Evolutionary conservation across 1,140 invertebrate genomes (phyloP), one percentile per base, ranked within the genome.

Genomic region (Drosophila lini): DNA sequence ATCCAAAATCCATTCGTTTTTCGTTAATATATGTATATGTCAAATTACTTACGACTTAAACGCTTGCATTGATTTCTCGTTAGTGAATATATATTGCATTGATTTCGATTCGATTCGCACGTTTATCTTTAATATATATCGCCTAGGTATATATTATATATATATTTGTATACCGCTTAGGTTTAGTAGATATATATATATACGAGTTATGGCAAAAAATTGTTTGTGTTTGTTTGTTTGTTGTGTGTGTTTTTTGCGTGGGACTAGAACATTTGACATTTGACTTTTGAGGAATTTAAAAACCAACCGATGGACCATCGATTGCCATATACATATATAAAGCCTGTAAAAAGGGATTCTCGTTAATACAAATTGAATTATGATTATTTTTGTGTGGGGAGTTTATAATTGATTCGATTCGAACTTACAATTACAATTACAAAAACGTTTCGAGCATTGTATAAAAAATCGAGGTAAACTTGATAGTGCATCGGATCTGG

Each of bases 391-490:
- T 48, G 19, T 55, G 32, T 25, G 36, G 25, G 65, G 65, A 70
- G 65, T 52, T 53, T 69, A 55, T 38, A 69, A 76, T 48, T 81
- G 57, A 62, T 61, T 70, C 53, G 67, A 57, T 52, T 82, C 60
- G 57, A 73, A 89, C 84, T 83, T 88, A 86, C 73, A 86, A 76
- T 74, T 85, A 85, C 63, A 59, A 78, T 75, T 86, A 83, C 80
- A 88, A 89, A 88, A 86, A 80, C 81, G 62, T 88, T 77, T 38
- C 55, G 57, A 89, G 84, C 70, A 59, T 80, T 84, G 81, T 84
- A 84, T 84, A 84, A 78, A 84, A 84, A 84, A 84, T 84, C 81
- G 81, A 83, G 81, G 81, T 83, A 83, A 83, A 83, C 77, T 83
- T 83, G 81, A 83, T 83, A 83, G 81, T 83, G 81, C 81, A 83